phyloP scores from a whole-genome alignment of 2,113 vertebrate genomes.

The Protobothrops mucrosquamatus region DNA sequence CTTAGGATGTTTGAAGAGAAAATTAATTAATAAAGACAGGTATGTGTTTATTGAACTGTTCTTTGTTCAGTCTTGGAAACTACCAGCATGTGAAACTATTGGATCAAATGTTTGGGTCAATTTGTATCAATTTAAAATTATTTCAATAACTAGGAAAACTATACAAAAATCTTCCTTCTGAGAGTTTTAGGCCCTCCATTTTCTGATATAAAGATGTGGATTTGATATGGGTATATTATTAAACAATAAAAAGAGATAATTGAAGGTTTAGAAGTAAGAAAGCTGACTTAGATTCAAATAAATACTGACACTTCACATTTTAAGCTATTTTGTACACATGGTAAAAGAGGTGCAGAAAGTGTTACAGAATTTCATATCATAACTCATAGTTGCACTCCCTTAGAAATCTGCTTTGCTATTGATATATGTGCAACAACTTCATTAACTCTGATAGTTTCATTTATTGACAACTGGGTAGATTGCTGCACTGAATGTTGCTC shows the following conservation, averaged over 20 bases:
- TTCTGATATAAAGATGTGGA: constrained; percentile 24
- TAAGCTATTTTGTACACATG: constrained; percentile 45
- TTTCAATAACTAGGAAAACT: background rate
- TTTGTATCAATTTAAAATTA: constrained; percentile 9
- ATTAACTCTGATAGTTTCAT: constrained; percentile 65
- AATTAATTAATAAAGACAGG: constrained; percentile 10
- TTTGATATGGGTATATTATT: constrained; percentile 35
- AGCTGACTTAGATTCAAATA: constrained; percentile 52
- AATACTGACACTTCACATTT: constrained; percentile 40
- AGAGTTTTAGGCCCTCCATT: constrained; percentile 22
- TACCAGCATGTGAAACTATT: background rate
- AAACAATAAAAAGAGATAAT: constrained; percentile 30
- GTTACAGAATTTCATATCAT: constrained; percentile 59
- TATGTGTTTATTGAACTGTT: background rate
- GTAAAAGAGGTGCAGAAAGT: constrained; percentile 57
- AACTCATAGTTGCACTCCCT: constrained; percentile 67
- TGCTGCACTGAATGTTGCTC: constrained; percentile 60
- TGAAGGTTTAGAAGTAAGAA: constrained; percentile 20
- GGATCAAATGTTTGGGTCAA: constrained; percentile 9
- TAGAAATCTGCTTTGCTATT: constrained; percentile 59
- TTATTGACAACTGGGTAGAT: constrained; percentile 63
- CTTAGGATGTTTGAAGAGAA: background rate
- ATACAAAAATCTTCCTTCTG: background rate
- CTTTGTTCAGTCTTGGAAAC: background rate
- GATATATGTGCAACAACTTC: constrained; percentile 59